Evolutionary conservation across 2,797 vertebrate species (phyloP).

Genomic region (Molossus alvarezi): DNA sequence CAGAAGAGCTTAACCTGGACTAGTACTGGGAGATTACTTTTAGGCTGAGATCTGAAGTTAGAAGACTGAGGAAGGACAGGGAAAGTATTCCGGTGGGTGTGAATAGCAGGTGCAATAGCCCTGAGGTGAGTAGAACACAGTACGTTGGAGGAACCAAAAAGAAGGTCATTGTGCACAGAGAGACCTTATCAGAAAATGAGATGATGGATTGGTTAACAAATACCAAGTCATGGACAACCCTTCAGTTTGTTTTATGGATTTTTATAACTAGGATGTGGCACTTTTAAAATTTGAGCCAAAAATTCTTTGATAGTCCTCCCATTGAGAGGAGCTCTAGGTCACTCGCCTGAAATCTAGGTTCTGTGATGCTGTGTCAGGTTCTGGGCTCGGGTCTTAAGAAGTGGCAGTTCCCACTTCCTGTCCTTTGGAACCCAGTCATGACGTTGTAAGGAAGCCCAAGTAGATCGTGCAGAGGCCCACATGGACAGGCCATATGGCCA

Average conservation of each 20-base stretch:
- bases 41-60: background rate
- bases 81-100: background rate
- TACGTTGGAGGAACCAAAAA: background rate
- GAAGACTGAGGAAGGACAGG: background rate
- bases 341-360: background rate
- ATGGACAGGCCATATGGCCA: background rate
- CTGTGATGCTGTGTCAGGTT: background rate
- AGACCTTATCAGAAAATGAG: background rate
- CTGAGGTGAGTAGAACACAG: background rate
- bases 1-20: background rate
- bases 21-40: background rate
- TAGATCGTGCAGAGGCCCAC: background rate
- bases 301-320: constrained; percentile 7
- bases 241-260: background rate
- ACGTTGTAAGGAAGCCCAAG: background rate
- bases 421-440: background rate
- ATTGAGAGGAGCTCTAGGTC: background rate
- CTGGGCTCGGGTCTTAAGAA: constrained; percentile 10
- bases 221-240: background rate
- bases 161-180: background rate
- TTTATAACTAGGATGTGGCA: background rate
- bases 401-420: background rate
- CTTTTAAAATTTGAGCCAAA: background rate
- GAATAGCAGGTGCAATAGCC: background rate
- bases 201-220: background rate